Percentiles rank a stretch among this genome's conserved stretches.
Evolutionary conservation across 2,113 vertebrate species (phyloP).

Genomic region (Platysternon megacephalum): DNA sequence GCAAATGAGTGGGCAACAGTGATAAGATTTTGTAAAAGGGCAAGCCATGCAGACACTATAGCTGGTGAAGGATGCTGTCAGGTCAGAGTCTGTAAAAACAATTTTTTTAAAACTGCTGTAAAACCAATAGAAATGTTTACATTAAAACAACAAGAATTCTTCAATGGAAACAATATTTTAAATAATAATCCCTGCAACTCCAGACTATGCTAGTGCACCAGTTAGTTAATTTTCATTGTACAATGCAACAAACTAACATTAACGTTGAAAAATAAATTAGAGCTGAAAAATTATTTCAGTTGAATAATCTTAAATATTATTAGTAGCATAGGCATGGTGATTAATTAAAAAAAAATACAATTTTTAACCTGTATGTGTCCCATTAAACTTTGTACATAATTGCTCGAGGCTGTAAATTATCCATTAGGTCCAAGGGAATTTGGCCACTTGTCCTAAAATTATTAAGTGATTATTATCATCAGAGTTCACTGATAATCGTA

Average conservation of each 20-base stretch:
- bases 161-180: not conserved
- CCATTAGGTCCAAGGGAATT: not conserved
- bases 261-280: not conserved
- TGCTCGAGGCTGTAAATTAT: not conserved
- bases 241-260: not conserved
- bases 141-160: not conserved
- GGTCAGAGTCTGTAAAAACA: not conserved
- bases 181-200: constrained; percentile 5
- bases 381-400: not conserved
- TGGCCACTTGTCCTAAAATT: not conserved
- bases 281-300: not conserved
- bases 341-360: not conserved
- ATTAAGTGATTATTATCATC: not conserved
- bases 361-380: not conserved
- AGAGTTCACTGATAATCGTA: not conserved
- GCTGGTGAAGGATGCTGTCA: not conserved
- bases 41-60: not conserved
- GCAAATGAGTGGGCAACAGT: not conserved
- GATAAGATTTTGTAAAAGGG: not conserved
- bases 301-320: constrained; percentile 26
- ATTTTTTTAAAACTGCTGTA: not conserved
- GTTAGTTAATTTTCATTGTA: constrained; percentile 19
- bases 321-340: not conserved
- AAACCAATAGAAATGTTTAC: not conserved
- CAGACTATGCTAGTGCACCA: not conserved